Conservation (phyloP, 2,888 invertebrate species). For the Stomorhina lunata region DNA sequence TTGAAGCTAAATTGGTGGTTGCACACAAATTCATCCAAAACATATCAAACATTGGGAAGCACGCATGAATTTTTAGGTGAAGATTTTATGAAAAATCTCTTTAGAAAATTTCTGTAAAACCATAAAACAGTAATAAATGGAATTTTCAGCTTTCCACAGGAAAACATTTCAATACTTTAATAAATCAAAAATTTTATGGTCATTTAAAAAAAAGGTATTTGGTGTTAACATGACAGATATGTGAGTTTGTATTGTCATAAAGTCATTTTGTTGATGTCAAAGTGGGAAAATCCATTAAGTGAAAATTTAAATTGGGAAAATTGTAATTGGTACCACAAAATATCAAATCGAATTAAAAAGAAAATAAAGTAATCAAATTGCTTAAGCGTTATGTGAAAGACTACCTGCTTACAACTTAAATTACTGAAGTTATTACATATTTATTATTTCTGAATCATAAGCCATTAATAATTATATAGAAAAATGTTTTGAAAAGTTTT, state of each 20-base stretch:
- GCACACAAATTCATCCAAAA: neutral
- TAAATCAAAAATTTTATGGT: slow-evolving; percentile 6
- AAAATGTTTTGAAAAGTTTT: too few species aligned
- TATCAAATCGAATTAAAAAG: too few species aligned
- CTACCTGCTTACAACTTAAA: too few species aligned
- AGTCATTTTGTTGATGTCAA: neutral
- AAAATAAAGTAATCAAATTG: too few species aligned
- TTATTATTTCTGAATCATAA: too few species aligned
- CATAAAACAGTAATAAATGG: slow-evolving; percentile 5
- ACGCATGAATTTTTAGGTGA: neutral
- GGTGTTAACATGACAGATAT: slow-evolving; percentile 6
- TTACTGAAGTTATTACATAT: too few species aligned
- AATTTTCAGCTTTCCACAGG: neutral
- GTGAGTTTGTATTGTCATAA: neutral
- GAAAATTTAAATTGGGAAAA: too few species aligned
- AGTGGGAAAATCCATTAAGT: neutral
- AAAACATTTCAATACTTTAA: neutral
- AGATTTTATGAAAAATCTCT: neutral
- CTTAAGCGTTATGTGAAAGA: too few species aligned
- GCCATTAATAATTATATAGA: too few species aligned
- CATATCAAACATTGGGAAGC: neutral
- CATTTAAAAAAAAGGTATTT: neutral
- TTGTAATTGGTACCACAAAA: too few species aligned
- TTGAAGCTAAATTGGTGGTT: slow-evolving; percentile 2
- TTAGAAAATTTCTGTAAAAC: neutral